Percentiles rank a stretch among this genome's conserved stretches.
Conservation (phyloP, 2,888 invertebrate species). For the Campopleginae sp. region DNA sequence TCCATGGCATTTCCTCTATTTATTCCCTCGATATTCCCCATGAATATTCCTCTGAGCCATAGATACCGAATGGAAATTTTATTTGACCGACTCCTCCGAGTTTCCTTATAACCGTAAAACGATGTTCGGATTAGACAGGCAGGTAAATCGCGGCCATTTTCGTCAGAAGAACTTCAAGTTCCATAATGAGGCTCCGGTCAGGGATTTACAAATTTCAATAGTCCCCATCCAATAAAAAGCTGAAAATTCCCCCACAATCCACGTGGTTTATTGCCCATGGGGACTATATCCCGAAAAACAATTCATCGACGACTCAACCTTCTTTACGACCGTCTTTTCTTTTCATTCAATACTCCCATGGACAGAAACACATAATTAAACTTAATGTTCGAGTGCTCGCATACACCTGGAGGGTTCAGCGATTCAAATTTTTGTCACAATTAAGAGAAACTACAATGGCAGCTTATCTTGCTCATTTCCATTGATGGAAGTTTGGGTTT, state of each 20-base stretch:
- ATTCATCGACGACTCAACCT: neutral
- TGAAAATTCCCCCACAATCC: neutral
- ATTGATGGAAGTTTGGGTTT: too few relatives aligned
- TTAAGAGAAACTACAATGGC: too few relatives aligned
- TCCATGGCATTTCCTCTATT: neutral
- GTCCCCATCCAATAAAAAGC: neutral
- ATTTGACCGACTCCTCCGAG: neutral
- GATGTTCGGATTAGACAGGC: neutral
- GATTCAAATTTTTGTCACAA: too few relatives aligned
- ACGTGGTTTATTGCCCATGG: neutral
- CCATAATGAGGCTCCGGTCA: too few relatives aligned
- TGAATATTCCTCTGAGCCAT: neutral
- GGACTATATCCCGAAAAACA: neutral
- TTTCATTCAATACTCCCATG: neutral
- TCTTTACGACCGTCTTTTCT: neutral
- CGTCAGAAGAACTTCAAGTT: too few relatives aligned
- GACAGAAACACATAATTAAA: neutral
- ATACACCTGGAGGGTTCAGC: too few relatives aligned
- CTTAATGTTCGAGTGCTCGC: neutral
- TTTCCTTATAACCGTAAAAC: neutral
- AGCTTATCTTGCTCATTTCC: too few relatives aligned
- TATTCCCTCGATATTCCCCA: neutral
- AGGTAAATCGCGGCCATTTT: neutral
- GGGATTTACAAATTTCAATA: neutral
- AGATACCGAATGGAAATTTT: neutral